phyloP scores from a whole-genome alignment of 2,113 vertebrate genomes.

The Orycteropus afer region DNA sequence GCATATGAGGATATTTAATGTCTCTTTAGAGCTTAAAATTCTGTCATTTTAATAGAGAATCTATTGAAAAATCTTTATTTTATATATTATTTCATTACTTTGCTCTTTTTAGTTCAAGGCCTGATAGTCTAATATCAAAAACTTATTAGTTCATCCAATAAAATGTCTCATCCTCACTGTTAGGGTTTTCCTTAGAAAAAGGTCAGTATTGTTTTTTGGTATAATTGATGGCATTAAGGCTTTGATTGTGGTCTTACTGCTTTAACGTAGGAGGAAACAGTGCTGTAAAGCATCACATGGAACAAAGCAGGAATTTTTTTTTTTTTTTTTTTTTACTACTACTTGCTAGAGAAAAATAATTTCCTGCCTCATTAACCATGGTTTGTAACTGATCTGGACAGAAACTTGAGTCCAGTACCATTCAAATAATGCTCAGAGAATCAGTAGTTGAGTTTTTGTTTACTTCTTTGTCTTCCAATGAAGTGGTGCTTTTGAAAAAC shows the following conservation, averaged over 20 bases:
- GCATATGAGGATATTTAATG: background rate
- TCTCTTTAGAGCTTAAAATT: background rate
- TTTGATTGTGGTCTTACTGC: conserved; percentile 42
- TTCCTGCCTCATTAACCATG: conserved; percentile 59
- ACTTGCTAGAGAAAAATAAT: conserved; percentile 37
- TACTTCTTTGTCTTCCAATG: conserved; percentile 41
- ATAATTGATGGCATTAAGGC: conserved; percentile 16
- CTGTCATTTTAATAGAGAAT: background rate
- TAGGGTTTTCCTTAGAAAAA: background rate
- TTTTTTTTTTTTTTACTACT: too few species aligned
- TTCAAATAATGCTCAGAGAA: conserved; percentile 38
- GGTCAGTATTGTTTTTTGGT: background rate
- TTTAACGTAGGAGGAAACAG: background rate
- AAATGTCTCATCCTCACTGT: background rate
- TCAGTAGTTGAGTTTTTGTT: background rate
- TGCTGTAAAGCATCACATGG: too few species aligned
- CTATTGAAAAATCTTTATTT: background rate
- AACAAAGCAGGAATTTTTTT: too few species aligned
- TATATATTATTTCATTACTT: background rate
- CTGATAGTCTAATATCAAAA: background rate
- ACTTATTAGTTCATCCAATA: background rate
- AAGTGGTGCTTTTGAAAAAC: background rate
- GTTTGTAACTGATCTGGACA: conserved; percentile 54
- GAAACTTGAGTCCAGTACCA: conserved; percentile 24
- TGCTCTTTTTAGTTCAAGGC: background rate